phyloP scores from a whole-genome alignment of 2,113 vertebrate species.

The Aleadryas rufinucha region DNA sequence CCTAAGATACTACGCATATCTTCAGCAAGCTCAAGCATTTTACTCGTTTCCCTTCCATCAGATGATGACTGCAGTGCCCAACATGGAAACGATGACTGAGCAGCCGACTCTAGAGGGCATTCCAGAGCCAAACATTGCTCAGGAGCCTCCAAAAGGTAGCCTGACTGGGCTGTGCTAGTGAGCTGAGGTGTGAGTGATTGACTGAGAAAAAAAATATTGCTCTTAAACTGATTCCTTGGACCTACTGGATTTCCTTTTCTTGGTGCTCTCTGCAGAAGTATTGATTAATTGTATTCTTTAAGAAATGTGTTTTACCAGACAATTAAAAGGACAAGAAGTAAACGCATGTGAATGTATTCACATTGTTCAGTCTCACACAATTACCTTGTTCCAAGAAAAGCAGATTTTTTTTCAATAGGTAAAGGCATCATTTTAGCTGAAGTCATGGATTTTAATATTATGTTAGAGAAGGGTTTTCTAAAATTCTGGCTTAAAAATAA shows the following conservation, averaged over 20 bases:
- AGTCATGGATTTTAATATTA: background rate
- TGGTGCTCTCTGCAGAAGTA: background rate
- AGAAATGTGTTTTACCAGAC: background rate
- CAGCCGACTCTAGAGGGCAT: slow-evolving; percentile 40
- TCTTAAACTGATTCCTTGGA: background rate
- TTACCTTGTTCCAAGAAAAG: background rate
- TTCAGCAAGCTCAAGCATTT: slow-evolving; percentile 73
- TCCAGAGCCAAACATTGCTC: slow-evolving; percentile 43
- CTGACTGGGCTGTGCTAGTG: background rate
- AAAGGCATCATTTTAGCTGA: background rate
- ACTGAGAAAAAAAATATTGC: fast-evolving
- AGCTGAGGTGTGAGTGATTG: background rate
- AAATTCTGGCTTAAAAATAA: background rate
- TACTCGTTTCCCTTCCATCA: slow-evolving; percentile 64
- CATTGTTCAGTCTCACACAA: background rate
- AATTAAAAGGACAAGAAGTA: background rate
- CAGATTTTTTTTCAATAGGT: background rate
- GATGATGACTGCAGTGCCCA: slow-evolving; percentile 65
- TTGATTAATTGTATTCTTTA: background rate
- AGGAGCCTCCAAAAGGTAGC: slow-evolving; percentile 71
- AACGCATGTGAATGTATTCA: background rate
- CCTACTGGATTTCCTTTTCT: background rate
- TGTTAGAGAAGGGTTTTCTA: background rate
- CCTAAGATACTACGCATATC: slow-evolving; percentile 61
- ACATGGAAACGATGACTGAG: slow-evolving; percentile 39